Conservation (phyloP, 2,113 vertebrate genomes). For the Pardalotus punctatus region DNA sequence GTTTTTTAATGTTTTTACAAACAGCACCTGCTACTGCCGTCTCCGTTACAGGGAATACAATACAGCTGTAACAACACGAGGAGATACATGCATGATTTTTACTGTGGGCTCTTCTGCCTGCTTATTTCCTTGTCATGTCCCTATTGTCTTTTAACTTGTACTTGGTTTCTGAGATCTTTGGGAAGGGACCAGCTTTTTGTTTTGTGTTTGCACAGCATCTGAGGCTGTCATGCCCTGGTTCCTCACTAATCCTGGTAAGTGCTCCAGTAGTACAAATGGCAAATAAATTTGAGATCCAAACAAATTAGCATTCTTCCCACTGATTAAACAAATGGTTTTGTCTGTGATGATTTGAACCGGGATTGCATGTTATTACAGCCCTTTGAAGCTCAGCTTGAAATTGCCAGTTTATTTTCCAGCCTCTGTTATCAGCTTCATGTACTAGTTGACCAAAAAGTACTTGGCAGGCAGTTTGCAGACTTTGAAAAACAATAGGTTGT, state of each 20-base stretch:
- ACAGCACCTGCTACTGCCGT: neutral
- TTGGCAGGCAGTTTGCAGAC: constrained; percentile 27
- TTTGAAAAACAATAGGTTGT: constrained; percentile 38
- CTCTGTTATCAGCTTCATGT: neutral
- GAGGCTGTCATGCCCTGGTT: neutral
- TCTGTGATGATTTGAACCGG: neutral
- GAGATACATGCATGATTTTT: neutral
- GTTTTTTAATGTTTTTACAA: constrained; percentile 23
- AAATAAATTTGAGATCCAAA: constrained; percentile 23
- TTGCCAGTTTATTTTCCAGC: neutral
- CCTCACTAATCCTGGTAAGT: neutral
- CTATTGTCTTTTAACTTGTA: constrained; percentile 5
- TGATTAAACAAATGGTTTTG: neutral
- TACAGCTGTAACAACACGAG: constrained; percentile 5
- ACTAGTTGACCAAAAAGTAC: neutral
- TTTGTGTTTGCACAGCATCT: neutral
- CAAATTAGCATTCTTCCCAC: constrained; percentile 16
- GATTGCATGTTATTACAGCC: neutral
- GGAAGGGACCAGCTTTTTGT: neutral
- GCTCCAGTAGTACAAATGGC: neutral
- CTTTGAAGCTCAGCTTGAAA: constrained; percentile 12
- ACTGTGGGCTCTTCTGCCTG: neutral
- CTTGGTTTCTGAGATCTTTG: neutral
- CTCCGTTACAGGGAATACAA: neutral
- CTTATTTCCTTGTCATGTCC: constrained; percentile 43